These are phyloP conservation scores for Cydia fagiglandana DNA, from an alignment of 1,140 invertebrate genomes.

Conservation along the genomic window DNA sequence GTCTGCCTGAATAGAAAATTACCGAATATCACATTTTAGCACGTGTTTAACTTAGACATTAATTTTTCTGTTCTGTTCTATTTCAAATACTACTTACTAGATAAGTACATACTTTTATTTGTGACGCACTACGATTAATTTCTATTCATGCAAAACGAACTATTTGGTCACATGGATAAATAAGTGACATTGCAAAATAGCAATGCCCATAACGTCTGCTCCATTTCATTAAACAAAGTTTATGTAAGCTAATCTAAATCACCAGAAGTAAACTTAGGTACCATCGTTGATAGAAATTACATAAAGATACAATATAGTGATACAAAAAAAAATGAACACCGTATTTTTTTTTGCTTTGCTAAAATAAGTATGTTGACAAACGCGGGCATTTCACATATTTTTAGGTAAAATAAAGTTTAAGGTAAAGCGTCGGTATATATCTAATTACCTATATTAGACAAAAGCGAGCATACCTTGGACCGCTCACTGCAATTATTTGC, in stretches of 20 bases:
- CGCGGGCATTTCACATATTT: background rate
- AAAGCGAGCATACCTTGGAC: background rate
- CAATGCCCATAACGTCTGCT: too few relatives aligned
- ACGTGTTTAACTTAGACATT: background rate
- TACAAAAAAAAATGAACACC: background rate
- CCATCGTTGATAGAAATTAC: too few relatives aligned
- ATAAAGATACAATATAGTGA: background rate
- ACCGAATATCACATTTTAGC: background rate
- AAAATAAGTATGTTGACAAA: background rate
- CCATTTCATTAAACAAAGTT: too few relatives aligned
- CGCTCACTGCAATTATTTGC: background rate
- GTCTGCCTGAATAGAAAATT: background rate
- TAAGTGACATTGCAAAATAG: background rate
- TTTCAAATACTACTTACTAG: too few relatives aligned
- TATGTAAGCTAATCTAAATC: too few relatives aligned
- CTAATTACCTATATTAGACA: background rate
- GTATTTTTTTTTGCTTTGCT: background rate
- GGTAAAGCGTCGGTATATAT: background rate
- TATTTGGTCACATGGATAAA: background rate
- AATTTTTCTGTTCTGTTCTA: too few relatives aligned
- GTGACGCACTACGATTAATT: background rate
- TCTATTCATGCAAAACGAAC: background rate
- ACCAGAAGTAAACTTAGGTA: too few relatives aligned
- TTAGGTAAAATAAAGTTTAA: background rate
- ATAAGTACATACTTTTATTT: too few relatives aligned